Base-by-base conservation (phyloP, 1,140 invertebrate species). In the Agrypnia vestita region DNA sequence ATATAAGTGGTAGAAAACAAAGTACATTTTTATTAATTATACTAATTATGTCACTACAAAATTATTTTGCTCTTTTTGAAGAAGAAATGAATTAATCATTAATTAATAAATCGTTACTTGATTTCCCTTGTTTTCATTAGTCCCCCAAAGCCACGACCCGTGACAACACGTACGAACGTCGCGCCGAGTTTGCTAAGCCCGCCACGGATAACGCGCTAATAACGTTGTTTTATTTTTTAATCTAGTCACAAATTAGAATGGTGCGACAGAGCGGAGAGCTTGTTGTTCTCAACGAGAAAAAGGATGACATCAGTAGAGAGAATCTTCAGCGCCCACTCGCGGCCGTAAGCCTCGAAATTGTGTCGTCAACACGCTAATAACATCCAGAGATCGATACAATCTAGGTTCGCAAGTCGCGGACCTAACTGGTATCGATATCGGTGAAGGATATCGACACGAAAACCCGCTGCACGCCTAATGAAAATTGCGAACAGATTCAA, bases 321-420 rank as follows among this genome's bases (percentile, higher is more conserved):
- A 64, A 64, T 43, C 61, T 64, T 64, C 61, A 59, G 13, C 35
- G 61, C 49, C 49, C 49, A 51, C 49, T 13, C 8, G n/a, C 21
- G 15, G 10, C 19, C 3, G 19, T 12, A 35, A 35, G 13, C 35
- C 35, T 64, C 19, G 12, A 62, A 64, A 64, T 25, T 12, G 25
- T 43, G 61, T 64, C 61, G 35, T 64, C 61, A 64, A 64, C 25
- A 64, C 19, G 11, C 21, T 64, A 64, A 64, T 64, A n/a, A 64
- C 35, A 25, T 59, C 55, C 17, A 59, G 17, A 17, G 55, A 19
- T 59, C 55, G 55, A 59, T 59, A 59, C 17, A 19, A n/a, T 21
- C 15, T 59, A 9, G 8, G 6, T 35, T 3, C 25, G 25, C 25
- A 35, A 35, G 25, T 35, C 6, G 25, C 25, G 25, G 25, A 35